phyloP scores from a whole-genome alignment of 30 jellyfish, hydroid and myxozoan species.

The Sanderia malayensis region DNA sequence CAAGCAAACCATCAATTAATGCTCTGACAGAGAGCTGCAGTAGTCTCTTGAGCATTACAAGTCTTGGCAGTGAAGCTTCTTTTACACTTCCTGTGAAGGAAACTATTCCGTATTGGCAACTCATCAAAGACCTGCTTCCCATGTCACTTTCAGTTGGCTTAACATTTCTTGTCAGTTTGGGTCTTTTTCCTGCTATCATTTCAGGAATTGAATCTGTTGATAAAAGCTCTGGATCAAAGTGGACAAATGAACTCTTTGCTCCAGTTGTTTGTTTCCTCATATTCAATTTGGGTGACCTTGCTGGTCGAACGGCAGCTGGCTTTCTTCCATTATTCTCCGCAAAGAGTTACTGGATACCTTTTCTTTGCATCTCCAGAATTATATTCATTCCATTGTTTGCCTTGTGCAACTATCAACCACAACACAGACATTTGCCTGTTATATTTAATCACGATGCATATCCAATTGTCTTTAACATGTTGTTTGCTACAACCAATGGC shows the following conservation, averaged over 20 bases:
- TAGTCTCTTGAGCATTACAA: constrained; percentile 32
- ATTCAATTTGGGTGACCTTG: constrained; percentile 83
- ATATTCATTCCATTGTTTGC: constrained; percentile 84
- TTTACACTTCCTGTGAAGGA: constrained; percentile 29
- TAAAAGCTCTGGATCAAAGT: constrained; percentile 49
- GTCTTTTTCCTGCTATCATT: constrained; percentile 86
- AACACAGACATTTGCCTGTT: constrained; percentile 42
- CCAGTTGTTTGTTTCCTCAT: constrained; percentile 75
- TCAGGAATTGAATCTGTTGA: constrained; percentile 71
- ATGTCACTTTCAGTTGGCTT: constrained; percentile 78
- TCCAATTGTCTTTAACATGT: constrained; percentile 67
- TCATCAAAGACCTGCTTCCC: constrained; percentile 65
- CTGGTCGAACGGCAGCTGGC: constrained; percentile 94
- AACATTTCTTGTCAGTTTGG: constrained; percentile 66
- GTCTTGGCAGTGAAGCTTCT: constrained; percentile 34
- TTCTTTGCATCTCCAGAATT: constrained; percentile 62
- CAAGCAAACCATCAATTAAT: constrained; percentile 39
- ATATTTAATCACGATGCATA: constrained; percentile 69
- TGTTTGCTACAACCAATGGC: constrained; percentile 83
- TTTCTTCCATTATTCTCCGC: constrained; percentile 53
- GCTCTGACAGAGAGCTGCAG: constrained; percentile 56
- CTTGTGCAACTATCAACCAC: constrained; percentile 66
- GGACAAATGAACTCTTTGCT: constrained; percentile 81
- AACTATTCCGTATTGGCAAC: constrained; percentile 62
- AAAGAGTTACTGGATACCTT: constrained; percentile 65